These are phyloP conservation scores for Cheilosia urbana DNA, from an alignment of 2,888 invertebrate genomes.

Conservation along the genomic window DNA sequence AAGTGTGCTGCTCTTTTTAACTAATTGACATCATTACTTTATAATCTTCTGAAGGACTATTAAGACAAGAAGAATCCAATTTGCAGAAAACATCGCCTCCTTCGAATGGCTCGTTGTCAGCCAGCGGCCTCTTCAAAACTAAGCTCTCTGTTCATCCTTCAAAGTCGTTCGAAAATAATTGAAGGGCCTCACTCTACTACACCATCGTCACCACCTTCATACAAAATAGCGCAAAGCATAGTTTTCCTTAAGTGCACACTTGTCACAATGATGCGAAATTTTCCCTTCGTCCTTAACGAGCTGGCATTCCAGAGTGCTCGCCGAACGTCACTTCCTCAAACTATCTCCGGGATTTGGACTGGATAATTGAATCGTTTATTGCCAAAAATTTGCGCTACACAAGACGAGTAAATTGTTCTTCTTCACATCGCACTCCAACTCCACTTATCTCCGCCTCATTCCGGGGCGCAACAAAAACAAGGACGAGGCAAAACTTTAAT, in stretches of 20 bases:
- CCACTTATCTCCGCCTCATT: background rate
- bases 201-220: background rate
- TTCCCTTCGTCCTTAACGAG: conserved; percentile 46
- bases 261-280: conserved; percentile 58
- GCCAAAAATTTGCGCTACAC: conserved; percentile 63
- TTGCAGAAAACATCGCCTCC: conserved; percentile 16
- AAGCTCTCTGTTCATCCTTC: conserved; percentile 27
- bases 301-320: conserved; percentile 34
- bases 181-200: conserved; percentile 9
- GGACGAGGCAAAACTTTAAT: conserved; percentile 22
- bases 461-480: conserved; percentile 24
- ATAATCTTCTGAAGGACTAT: conserved; percentile 29
- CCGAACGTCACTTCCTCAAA: conserved; percentile 15
- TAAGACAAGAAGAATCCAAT: conserved; percentile 50
- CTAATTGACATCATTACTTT: conserved; percentile 36
- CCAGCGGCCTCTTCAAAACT: conserved; percentile 25
- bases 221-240: conserved; percentile 14
- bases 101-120: conserved; percentile 25
- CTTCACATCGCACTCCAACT: conserved; percentile 5
- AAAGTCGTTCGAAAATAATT: conserved; percentile 49
- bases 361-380: conserved; percentile 72
- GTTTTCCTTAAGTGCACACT: conserved; percentile 46
- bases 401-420: conserved; percentile 58
- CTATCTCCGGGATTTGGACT: conserved; percentile 45
- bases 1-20: too few species aligned